Evolutionary conservation across 2,113 vertebrate genomes (phyloP), one percentile per base, ranked within the genome.

Genomic region (Maccullochella peelii): DNA sequence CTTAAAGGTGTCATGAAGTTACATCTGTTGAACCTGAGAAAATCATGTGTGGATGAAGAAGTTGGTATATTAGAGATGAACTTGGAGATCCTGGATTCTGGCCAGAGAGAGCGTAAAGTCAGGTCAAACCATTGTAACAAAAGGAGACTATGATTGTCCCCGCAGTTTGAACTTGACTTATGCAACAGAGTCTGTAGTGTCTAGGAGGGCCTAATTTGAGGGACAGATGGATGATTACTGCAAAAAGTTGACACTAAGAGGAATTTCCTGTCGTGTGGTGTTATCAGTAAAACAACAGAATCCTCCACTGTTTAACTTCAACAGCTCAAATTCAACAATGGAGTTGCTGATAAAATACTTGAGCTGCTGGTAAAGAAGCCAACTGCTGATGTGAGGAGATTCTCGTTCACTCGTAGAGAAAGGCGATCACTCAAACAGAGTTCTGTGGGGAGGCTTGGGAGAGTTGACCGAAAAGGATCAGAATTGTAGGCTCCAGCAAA

Each of bases 181-280:
- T 70, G 52, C 42, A 62, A 75, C 25, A 69, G 25, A 55, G 47
- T 58, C 44, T 38, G 44, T 25, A 11, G 47, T 69, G 68, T 91
- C 71, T 73, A 20, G 20, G 20, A 54, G 44, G 36, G 58, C 25
- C 33, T 9, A 5, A 21, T 40, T 62, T 25, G 5, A 77, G 23
- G 25, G 54, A 9, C 18, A 84, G 59, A 72, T 15, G 58, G 67
- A 86, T 47, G 33, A 83, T 63, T 89, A 79, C 82, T 33, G 77
- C 81, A 82, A 77, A 80, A 80, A 27, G 67, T 79, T 76, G 86
- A 93, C 85, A 88, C 74, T 30, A 44, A 78, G 68, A 94, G 94
- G 95, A 95, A 96, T 95, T 95, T 95, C 95, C 95, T 95, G 94
- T 85, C 87, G 77, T 95, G 93, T 94, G 88, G 89, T 73, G 86